These are phyloP conservation scores for Spodoptera littoralis DNA, from an alignment of 2,888 invertebrate genomes.

Conservation along the genomic window DNA sequence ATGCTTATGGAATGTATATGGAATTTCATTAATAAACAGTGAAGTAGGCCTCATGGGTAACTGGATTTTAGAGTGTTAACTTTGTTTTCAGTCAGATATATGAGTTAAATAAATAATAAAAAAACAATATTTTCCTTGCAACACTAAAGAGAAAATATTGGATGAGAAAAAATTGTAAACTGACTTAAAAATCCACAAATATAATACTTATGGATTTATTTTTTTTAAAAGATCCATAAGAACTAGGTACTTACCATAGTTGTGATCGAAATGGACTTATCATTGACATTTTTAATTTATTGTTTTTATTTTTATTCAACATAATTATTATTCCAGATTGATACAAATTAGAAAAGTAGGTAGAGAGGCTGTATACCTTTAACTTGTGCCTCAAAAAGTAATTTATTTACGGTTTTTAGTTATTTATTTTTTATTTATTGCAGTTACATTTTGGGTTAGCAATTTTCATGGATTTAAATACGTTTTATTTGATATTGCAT, in stretches of 20 bases:
- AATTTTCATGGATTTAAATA: slow-evolving; percentile 18
- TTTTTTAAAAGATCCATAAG: slow-evolving; percentile 14
- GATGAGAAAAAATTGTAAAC: slow-evolving; percentile 6
- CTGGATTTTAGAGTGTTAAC: slow-evolving; percentile 30
- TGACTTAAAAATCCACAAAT: slow-evolving; percentile 11
- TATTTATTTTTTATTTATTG: slow-evolving; percentile 56
- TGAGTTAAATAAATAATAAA: not conserved
- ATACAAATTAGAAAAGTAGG: slow-evolving; percentile 23
- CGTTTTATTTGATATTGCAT: slow-evolving; percentile 28
- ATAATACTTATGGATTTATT: slow-evolving; percentile 9
- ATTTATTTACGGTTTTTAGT: slow-evolving; percentile 34
- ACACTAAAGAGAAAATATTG: slow-evolving; percentile 4
- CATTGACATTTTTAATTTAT: slow-evolving; percentile 42
- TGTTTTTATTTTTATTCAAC: slow-evolving; percentile 11
- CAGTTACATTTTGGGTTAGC: slow-evolving; percentile 37
- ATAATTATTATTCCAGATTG: slow-evolving; percentile 24
- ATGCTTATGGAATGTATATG: too few relatives aligned
- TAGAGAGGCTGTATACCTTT: slow-evolving; percentile 20
- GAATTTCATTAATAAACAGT: slow-evolving; percentile 2
- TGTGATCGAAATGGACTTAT: slow-evolving; percentile 36
- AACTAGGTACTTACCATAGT: slow-evolving; percentile 38
- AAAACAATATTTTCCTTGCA: slow-evolving; percentile 7
- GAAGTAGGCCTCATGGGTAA: slow-evolving; percentile 38
- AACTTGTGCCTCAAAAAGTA: slow-evolving; percentile 40
- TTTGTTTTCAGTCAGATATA: slow-evolving; percentile 18